A percentile compares a stretch with the other conserved stretches of the same genome.
These are phyloP conservation scores for Pedetes capensis DNA, from an alignment of 2,113 vertebrate genomes.

Conservation along the genomic window DNA sequence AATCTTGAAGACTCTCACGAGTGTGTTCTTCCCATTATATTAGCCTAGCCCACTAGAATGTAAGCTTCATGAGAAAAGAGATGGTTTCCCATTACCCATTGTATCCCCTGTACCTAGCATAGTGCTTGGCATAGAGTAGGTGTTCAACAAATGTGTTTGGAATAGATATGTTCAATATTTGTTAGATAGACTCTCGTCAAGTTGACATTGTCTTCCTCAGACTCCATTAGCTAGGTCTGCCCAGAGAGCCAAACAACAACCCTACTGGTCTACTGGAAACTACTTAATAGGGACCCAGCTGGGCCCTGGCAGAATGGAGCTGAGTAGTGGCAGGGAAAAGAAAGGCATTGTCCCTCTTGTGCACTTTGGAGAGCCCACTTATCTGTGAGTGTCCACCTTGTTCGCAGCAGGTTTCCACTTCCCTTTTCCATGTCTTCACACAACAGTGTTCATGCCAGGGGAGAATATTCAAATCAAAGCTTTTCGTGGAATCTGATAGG, in stretches of 20 bases:
- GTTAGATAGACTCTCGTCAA: conserved; percentile 1
- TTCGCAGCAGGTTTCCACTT: conserved; percentile 25
- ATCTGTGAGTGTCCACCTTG: conserved; percentile 16
- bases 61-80: background rate
- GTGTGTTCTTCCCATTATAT: conserved; percentile 31
- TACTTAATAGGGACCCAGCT: background rate
- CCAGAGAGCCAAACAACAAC: conserved; percentile 29
- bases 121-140: background rate
- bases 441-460: background rate
- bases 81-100: background rate
- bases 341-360: background rate
- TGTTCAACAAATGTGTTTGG: conserved; percentile 25
- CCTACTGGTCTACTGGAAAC: background rate
- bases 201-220: conserved; percentile 6
- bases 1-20: conserved; percentile 15
- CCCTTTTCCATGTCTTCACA: conserved; percentile 38
- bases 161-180: background rate
- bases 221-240: conserved; percentile 19
- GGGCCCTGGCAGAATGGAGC: conserved; percentile 2
- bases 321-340: background rate
- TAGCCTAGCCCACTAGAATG: background rate
- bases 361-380: conserved; percentile 10
- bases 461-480: conserved; percentile 28
- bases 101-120: background rate
- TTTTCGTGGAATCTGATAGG: conserved; percentile 39